These are phyloP conservation scores for Rynchops niger DNA, from an alignment of 2,113 vertebrate genomes.

Conservation along the genomic window DNA sequence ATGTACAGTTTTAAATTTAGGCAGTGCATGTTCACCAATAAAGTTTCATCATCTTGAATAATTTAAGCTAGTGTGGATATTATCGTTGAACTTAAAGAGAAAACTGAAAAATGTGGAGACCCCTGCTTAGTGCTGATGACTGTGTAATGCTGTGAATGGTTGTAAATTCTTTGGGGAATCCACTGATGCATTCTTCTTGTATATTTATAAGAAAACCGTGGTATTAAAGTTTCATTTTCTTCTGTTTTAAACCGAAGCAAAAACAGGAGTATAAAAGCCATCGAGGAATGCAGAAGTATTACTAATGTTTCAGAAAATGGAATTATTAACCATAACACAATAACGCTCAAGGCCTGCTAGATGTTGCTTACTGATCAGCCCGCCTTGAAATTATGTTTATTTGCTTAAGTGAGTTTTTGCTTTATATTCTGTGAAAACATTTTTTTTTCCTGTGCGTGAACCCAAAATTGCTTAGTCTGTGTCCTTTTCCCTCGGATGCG, in stretches of 20 bases:
- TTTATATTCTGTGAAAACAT: constrained; percentile 58
- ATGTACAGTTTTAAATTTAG: constrained; percentile 65
- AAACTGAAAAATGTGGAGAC: constrained; percentile 61
- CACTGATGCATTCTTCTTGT: constrained; percentile 40
- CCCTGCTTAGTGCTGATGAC: constrained; percentile 59
- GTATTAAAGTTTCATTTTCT: constrained; percentile 61
- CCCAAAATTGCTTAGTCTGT: constrained; percentile 67
- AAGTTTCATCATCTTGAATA: constrained; percentile 65
- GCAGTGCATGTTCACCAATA: constrained; percentile 60
- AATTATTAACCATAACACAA: constrained; percentile 67
- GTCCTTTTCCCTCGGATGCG: constrained; percentile 65
- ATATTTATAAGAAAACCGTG: constrained; percentile 46
- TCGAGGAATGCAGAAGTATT: constrained; percentile 38
- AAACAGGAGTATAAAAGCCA: constrained; percentile 43
- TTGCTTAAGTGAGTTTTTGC: constrained; percentile 64
- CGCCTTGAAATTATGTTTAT: constrained; percentile 69
- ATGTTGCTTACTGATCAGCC: constrained; percentile 61
- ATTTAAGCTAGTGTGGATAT: constrained; percentile 55
- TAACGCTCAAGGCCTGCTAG: constrained; percentile 58
- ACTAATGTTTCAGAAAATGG: constrained; percentile 67
- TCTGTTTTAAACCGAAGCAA: constrained; percentile 39
- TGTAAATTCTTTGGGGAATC: constrained; percentile 54
- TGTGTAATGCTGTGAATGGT: constrained; percentile 28
- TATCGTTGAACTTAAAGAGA: constrained; percentile 59
- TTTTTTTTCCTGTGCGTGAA: constrained; percentile 17